Evolutionary conservation across 1,140 invertebrate genomes (phyloP), one percentile per base, ranked within the genome.

Genomic region (Drosophila gunungcola): DNA sequence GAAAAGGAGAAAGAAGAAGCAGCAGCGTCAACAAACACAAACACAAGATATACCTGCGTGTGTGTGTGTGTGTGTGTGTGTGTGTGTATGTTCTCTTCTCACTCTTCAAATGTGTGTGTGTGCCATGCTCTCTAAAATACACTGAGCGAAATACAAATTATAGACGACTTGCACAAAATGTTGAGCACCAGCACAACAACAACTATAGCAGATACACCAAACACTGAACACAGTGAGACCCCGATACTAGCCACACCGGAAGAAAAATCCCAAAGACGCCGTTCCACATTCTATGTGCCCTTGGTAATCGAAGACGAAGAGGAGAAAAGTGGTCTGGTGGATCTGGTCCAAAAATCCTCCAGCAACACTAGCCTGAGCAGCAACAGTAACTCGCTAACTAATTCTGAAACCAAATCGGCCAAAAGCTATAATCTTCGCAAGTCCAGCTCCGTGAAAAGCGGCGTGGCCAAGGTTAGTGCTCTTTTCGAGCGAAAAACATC

Each of bases 261-360:
- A 38, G 91, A 92, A 45, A 92, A 92, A 42, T 80, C 91, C 32
- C 78, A 90, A 49, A 91, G 94, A 11, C 93, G 94, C 38, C 93
- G 94, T 49, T 95, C 94, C 49, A 93, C 94, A 56, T 95, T 95
- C 91, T 95, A 95, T 78, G 93, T 95, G 56, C 94, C 94, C 68
- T 85, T 95, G 57, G 93, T 94, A 13, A 92, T 90, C 7, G 90
- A 91, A 57, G 91, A 92, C 91, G 91, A 92, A 45, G 81, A 89
- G 36, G 64, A 69, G 34, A 46, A 56, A 9, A 9, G 36, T 1
- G n/a, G 49, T 12, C 41, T 48, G n/a, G 42, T 61, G 34, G 38
- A 77, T 25, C 55, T 58, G 21, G 45, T 54, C 7, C 57, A 46
- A 16, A 68, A 68, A n/a, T 68, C 68, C 1, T 53, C 57, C 46